These are phyloP conservation scores for Scaptomyza hsui DNA, from an alignment of 1,140 invertebrate genomes.

Conservation along the genomic window DNA sequence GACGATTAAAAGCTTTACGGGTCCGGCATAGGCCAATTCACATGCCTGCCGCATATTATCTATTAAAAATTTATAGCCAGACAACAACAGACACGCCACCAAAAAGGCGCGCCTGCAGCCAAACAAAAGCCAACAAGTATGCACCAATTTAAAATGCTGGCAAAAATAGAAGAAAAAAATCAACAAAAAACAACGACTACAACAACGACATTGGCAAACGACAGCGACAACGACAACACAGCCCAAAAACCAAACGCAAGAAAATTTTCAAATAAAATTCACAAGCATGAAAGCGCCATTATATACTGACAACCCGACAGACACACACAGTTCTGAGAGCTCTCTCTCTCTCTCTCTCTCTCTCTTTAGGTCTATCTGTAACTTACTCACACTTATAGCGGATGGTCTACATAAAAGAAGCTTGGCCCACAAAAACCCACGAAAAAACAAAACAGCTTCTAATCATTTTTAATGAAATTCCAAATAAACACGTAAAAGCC, in stretches of 20 bases:
- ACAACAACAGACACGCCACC: slow-evolving; percentile 59
- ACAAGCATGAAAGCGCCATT: slow-evolving; percentile 79
- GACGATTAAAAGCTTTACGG: slow-evolving; percentile 77
- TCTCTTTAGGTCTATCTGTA: background rate
- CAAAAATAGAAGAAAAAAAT: slow-evolving; percentile 31
- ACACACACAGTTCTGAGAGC: slow-evolving; percentile 26
- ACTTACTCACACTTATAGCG: background rate
- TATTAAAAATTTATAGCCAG: slow-evolving; percentile 80
- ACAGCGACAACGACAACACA: slow-evolving; percentile 46
- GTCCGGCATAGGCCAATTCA: slow-evolving; percentile 68
- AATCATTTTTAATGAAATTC: slow-evolving; percentile 82
- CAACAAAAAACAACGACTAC: slow-evolving; percentile 32
- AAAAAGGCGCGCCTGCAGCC: slow-evolving; percentile 58
- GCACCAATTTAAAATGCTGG: slow-evolving; percentile 77
- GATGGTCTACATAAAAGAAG: slow-evolving; percentile 37
- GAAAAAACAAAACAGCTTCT: slow-evolving; percentile 79
- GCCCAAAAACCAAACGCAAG: slow-evolving; percentile 68
- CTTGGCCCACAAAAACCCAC: slow-evolving; percentile 67
- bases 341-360: background rate
- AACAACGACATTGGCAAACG: background rate
- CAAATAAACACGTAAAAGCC: slow-evolving; percentile 81
- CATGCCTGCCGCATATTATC: slow-evolving; percentile 75
- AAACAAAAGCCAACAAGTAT: slow-evolving; percentile 79
- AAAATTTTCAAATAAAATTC: slow-evolving; percentile 82
- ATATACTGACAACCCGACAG: slow-evolving; percentile 40